These are phyloP conservation scores for Oikopleura dioica DNA, from an alignment of 23 tunicate genomes.

Conservation along the genomic window DNA sequence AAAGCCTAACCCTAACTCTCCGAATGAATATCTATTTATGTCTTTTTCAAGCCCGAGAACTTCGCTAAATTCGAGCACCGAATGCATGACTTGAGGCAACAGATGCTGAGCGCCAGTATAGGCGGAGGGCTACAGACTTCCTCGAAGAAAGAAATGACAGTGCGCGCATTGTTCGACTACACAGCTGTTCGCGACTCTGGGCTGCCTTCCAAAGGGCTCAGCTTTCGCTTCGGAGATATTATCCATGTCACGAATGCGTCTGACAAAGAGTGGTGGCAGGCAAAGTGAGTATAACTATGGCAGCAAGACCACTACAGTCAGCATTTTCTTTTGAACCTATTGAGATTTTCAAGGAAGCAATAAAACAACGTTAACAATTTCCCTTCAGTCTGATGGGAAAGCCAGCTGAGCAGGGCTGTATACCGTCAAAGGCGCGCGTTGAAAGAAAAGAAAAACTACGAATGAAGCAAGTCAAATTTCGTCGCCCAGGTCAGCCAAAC, in stretches of 20 bases:
- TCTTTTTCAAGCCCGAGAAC: slow-evolving; percentile 3
- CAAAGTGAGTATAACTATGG: slow-evolving; percentile 32
- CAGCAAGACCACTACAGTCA: not conserved
- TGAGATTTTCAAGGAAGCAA: not conserved
- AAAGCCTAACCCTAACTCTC: too few species aligned
- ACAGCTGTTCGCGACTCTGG: slow-evolving; percentile 58
- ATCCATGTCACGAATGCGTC: slow-evolving; percentile 92
- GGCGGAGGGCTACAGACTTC: slow-evolving; percentile 78
- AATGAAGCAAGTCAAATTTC: slow-evolving; percentile 81
- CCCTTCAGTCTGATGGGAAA: not conserved
- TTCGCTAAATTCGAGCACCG: slow-evolving; percentile 32
- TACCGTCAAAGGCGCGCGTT: slow-evolving; percentile 62
- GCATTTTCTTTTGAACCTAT: not conserved
- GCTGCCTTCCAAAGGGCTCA: slow-evolving; percentile 88
- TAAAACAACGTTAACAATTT: too few species aligned
- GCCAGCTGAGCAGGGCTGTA: slow-evolving; percentile 53
- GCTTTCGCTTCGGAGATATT: slow-evolving; percentile 76
- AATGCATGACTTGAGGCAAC: slow-evolving; percentile 59
- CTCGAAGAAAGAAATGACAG: slow-evolving; percentile 40
- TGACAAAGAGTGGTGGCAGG: slow-evolving; percentile 99
- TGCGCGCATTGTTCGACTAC: slow-evolving; percentile 84
- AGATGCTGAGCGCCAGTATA: slow-evolving; percentile 13
- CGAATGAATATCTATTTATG: too few species aligned
- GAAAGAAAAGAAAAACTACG: slow-evolving; percentile 70
- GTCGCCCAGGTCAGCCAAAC: not conserved